phyloP scores from a whole-genome alignment of 2,113 vertebrate genomes.

The Conger conger region DNA sequence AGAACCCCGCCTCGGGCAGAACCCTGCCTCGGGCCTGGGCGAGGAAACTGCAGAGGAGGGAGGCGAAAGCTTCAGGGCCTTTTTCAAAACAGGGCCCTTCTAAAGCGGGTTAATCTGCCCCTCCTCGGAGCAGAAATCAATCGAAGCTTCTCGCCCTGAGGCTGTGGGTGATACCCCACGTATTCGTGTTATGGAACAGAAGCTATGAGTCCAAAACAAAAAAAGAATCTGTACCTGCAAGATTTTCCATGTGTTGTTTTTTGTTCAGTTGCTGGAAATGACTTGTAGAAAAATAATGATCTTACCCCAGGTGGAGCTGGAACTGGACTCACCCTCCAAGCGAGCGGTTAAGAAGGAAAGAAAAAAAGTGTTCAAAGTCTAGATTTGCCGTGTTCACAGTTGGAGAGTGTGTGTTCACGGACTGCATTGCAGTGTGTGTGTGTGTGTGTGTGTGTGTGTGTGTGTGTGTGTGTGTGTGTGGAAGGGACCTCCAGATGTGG shows the following conservation, averaged over 20 bases:
- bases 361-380: not conserved
- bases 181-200: slow-evolving; percentile 17
- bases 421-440: not conserved
- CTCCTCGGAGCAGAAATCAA: not conserved
- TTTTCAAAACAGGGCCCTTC: slow-evolving; percentile 20
- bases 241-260: slow-evolving; percentile 21
- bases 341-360: not conserved
- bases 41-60: not conserved
- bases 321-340: not conserved
- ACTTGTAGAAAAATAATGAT: not conserved
- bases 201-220: not conserved
- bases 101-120: not conserved
- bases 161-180: not conserved
- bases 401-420: not conserved
- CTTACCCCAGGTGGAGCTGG: not conserved
- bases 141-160: not conserved
- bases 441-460: not conserved
- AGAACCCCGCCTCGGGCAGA: not conserved
- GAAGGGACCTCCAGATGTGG: not conserved
- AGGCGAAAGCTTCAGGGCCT: too few relatives aligned
- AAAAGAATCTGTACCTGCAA: not conserved
- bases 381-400: slow-evolving; percentile 6
- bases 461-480: not conserved
- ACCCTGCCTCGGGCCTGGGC: not conserved
- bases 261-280: slow-evolving; percentile 13